These are phyloP conservation scores for Fulmarus glacialis DNA, from an alignment of 2,113 vertebrate genomes.

Conservation along the genomic window DNA sequence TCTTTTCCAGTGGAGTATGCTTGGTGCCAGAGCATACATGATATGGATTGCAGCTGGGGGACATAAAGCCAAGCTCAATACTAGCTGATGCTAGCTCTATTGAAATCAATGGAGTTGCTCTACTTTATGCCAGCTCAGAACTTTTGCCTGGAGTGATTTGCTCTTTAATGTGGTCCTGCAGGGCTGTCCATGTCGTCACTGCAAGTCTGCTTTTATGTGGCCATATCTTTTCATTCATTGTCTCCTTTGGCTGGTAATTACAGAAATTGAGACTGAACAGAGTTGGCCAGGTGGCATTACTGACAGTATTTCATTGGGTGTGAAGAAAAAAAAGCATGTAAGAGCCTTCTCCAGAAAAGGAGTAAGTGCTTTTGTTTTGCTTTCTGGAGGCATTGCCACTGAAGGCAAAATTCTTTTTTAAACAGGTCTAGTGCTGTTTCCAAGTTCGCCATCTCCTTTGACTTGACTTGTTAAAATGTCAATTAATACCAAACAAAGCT, in stretches of 20 bases:
- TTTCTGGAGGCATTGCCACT: neutral
- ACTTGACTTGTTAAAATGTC: neutral
- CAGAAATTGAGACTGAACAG: accelerated
- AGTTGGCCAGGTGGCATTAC: neutral
- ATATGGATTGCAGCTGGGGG: neutral
- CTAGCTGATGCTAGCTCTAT: neutral
- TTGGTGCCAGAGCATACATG: neutral
- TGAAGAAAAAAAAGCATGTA: neutral
- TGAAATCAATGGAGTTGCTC: neutral
- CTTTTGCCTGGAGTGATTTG: neutral
- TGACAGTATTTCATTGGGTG: neutral
- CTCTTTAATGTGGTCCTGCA: neutral
- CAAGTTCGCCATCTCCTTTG: accelerated
- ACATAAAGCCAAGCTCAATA: neutral
- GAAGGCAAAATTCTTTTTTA: neutral
- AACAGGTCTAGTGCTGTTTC: neutral
- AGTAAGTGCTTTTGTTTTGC: neutral
- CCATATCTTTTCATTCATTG: accelerated
- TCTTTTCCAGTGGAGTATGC: accelerated
- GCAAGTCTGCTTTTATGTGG: neutral
- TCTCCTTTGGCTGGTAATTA: neutral
- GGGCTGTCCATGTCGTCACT: neutral
- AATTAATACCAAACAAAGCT: neutral
- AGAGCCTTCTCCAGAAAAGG: neutral
- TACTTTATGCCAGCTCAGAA: neutral